Evolutionary conservation across 2,888 invertebrate species (phyloP).

Genomic region (Amiota communis): DNA sequence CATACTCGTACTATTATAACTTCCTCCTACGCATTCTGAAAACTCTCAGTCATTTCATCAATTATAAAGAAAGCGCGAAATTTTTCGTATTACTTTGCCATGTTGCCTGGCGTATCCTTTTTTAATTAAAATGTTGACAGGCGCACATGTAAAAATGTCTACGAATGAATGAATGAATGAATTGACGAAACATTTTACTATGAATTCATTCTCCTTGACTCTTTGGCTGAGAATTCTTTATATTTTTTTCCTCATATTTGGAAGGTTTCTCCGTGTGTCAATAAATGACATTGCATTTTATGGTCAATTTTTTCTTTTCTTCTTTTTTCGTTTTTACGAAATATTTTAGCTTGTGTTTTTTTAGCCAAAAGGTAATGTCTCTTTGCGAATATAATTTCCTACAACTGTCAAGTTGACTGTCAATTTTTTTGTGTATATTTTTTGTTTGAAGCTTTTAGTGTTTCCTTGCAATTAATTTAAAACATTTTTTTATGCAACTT

Average conservation of each 20-base stretch:
- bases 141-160: constrained; percentile 65
- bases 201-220: neutral
- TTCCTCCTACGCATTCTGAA: constrained; percentile 45
- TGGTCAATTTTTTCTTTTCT: neutral
- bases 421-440: neutral
- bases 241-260: neutral
- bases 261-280: constrained; percentile 1
- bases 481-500: too few species aligned
- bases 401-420: neutral
- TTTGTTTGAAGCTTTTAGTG: too few species aligned
- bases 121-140: constrained; percentile 75
- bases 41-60: constrained; percentile 26
- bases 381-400: neutral
- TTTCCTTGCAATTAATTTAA: too few species aligned
- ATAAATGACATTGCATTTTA: constrained; percentile 11
- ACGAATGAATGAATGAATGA: constrained; percentile 7
- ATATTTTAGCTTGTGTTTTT: neutral
- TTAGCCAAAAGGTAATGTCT: neutral
- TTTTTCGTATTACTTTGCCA: constrained; percentile 58
- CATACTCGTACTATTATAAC: neutral
- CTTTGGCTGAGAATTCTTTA: neutral
- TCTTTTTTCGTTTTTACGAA: neutral
- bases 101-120: constrained; percentile 68
- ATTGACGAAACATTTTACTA: too few species aligned
- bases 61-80: constrained; percentile 64